phyloP scores from a whole-genome alignment of 2,797 vertebrate species.

The Fratercula arctica region DNA sequence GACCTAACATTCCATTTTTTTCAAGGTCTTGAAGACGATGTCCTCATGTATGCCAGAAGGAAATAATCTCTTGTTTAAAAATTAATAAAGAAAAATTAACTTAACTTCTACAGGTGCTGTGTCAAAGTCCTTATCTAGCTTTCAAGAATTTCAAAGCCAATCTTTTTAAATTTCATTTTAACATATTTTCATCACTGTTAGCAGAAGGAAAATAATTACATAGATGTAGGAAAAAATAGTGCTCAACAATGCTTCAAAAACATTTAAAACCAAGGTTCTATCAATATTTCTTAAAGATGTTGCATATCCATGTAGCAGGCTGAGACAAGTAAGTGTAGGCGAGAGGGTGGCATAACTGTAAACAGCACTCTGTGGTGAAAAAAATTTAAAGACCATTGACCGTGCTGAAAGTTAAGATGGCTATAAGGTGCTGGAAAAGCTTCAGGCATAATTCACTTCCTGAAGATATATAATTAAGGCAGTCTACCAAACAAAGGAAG shows the following conservation, averaged over 20 bases:
- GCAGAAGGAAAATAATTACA: background rate
- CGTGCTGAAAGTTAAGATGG: background rate
- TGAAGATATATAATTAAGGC: background rate
- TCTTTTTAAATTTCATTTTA: background rate
- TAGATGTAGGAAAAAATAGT: background rate
- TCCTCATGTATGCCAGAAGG: background rate
- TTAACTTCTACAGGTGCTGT: background rate
- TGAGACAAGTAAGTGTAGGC: background rate
- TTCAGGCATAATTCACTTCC: background rate
- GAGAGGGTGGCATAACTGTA: background rate
- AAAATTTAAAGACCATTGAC: background rate
- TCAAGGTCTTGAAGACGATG: background rate
- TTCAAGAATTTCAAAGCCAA: background rate
- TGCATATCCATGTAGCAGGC: background rate
- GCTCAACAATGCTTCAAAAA: background rate
- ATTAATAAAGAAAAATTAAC: conserved; percentile 31
- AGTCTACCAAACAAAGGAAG: background rate
- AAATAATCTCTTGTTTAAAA: conserved; percentile 43
- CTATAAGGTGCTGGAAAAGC: background rate
- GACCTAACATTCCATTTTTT: background rate
- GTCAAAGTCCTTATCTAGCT: background rate
- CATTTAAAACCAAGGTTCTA: background rate
- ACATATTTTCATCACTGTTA: background rate
- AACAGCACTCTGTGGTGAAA: background rate
- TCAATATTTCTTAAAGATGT: background rate